Evolutionary conservation across 2,888 invertebrate genomes (phyloP).

Genomic region (Drosophila monieri): DNA sequence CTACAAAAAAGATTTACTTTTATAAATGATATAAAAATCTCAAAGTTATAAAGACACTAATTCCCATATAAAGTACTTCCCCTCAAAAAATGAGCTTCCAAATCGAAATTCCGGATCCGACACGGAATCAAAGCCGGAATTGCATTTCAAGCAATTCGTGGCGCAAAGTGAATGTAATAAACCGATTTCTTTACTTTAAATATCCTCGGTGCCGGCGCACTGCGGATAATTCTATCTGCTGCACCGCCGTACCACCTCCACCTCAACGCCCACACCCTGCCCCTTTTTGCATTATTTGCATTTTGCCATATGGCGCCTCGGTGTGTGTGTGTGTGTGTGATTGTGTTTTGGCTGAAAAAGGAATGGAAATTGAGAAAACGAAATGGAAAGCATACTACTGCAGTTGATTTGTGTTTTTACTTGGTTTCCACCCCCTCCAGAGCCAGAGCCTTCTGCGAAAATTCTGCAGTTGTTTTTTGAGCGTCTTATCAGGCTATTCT

Average conservation of each 20-base stretch:
- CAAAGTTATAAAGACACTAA: conserved; percentile 3
- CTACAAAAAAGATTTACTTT: background rate
- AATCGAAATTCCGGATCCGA: conserved; percentile 22
- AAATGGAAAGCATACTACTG: conserved; percentile 50
- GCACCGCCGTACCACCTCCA: conserved; percentile 10
- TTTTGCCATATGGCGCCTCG: conserved; percentile 43
- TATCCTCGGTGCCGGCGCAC: conserved; percentile 38
- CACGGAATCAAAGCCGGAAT: conserved; percentile 30
- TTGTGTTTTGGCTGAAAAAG: conserved; percentile 42
- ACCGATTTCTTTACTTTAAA: conserved; percentile 46
- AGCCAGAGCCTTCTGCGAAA: conserved; percentile 2
- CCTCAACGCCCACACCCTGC: background rate
- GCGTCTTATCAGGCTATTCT: conserved; percentile 37
- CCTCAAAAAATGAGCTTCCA: conserved; percentile 6
- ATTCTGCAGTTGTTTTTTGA: conserved; percentile 29
- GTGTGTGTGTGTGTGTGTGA: conserved; percentile 4
- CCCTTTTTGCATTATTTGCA: conserved; percentile 38
- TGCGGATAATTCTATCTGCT: conserved; percentile 51
- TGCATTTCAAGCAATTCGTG: conserved; percentile 31
- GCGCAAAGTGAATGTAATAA: conserved; percentile 39
- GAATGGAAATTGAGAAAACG: conserved; percentile 50
- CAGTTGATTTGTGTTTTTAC: conserved; percentile 54
- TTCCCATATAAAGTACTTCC: background rate
- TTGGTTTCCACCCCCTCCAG: conserved; percentile 24
- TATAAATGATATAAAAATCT: background rate